phyloP scores from a whole-genome alignment of 2,888 invertebrate genomes.

The Tortricodes alternella region DNA sequence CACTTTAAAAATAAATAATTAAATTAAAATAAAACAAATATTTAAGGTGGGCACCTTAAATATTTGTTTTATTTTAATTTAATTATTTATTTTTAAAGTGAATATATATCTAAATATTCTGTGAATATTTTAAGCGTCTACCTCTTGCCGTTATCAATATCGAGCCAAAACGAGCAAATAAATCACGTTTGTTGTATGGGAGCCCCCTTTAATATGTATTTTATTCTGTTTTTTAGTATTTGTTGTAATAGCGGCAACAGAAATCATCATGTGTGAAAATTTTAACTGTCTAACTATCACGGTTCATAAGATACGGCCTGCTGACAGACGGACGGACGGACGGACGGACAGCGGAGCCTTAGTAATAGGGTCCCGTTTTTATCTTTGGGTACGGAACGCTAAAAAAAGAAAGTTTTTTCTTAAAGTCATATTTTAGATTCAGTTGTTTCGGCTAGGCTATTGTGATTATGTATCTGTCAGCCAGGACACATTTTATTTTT shows the following conservation, averaged over 20 bases:
- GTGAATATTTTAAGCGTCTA: too few relatives aligned
- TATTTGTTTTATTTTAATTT: too few relatives aligned
- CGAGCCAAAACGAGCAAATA: neutral
- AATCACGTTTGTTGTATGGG: neutral
- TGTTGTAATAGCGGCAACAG: neutral
- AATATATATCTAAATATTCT: too few relatives aligned
- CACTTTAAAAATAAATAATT: too few relatives aligned
- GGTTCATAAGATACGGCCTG: neutral
- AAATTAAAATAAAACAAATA: too few relatives aligned
- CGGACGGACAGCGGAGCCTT: neutral
- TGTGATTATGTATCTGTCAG: too few relatives aligned
- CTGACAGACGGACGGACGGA: neutral
- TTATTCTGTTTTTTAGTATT: neutral
- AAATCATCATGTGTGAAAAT: neutral
- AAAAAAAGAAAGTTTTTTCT: neutral
- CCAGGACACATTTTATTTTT: too few relatives aligned
- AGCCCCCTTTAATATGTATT: neutral
- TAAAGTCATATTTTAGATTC: too few relatives aligned
- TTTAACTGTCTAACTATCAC: neutral
- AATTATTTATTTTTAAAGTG: too few relatives aligned
- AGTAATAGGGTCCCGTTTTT: neutral
- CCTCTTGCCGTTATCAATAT: too few relatives aligned
- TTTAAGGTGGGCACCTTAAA: too few relatives aligned
- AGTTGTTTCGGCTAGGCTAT: too few relatives aligned
- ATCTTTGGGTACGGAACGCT: neutral